A percentile compares a stretch with the other conserved stretches of the same genome.
Conservation (phyloP, 1,140 invertebrate species). For the Bombus sylvicola region DNA sequence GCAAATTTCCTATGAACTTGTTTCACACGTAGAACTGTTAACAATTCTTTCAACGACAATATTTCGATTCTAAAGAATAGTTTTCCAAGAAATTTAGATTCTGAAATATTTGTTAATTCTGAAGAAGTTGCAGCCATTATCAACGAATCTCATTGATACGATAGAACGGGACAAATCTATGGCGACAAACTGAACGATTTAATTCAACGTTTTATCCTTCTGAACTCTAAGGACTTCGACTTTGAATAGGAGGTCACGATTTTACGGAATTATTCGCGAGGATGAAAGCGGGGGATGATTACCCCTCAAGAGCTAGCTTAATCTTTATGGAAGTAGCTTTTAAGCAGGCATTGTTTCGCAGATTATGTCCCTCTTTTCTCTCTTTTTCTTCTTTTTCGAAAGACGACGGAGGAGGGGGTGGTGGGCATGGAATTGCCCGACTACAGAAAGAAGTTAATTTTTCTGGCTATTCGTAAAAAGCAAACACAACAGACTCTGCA, state of each 20-base stretch:
- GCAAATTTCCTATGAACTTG: too few species aligned
- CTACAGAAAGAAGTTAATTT: not conserved
- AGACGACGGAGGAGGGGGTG: not conserved
- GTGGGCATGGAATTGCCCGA: not conserved
- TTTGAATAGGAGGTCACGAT: not conserved
- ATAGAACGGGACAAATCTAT: not conserved
- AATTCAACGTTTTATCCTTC: not conserved
- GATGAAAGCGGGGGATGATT: not conserved
- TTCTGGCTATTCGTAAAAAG: not conserved
- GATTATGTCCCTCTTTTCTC: not conserved
- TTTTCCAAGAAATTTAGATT: not conserved
- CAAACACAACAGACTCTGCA: not conserved
- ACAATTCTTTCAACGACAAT: not conserved
- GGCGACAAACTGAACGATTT: not conserved
- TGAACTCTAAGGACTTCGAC: not conserved
- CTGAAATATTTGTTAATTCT: too few species aligned
- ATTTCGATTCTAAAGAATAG: too few species aligned
- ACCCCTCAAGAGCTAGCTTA: not conserved
- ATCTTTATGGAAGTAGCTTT: constrained; percentile 15
- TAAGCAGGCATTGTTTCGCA: not conserved
- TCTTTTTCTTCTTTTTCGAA: not conserved
- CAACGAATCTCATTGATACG: too few species aligned
- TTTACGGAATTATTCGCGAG: not conserved
- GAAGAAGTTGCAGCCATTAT: too few species aligned
- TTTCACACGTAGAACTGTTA: too few species aligned